A percentile compares a stretch with the other conserved stretches of the same genome.
Evolutionary conservation across 1,140 invertebrate species (phyloP).

Genomic region (Panagrolaimus sp.): DNA sequence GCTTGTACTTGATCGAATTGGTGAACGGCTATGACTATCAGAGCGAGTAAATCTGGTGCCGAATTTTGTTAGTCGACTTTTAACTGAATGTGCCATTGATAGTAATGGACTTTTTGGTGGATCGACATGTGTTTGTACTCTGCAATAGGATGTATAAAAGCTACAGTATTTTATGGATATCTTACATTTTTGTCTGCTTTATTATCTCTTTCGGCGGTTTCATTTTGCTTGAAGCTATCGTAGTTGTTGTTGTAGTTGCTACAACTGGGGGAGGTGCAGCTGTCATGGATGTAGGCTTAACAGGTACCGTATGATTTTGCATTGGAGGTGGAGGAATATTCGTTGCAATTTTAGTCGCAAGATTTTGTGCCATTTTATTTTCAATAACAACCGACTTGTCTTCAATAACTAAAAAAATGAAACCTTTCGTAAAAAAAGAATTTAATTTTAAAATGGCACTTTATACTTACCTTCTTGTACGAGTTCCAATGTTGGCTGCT

Average conservation of each 20-base stretch:
- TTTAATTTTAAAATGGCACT: too few relatives aligned
- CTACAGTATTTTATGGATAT: not conserved
- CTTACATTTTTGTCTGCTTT: slow-evolving; percentile 21
- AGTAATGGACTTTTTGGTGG: slow-evolving; percentile 41
- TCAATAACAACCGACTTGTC: slow-evolving; percentile 29
- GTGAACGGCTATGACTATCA: slow-evolving; percentile 24
- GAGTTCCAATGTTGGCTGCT: slow-evolving; percentile 1
- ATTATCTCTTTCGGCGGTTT: slow-evolving; percentile 12
- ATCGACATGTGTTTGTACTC: not conserved
- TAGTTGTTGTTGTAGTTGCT: not conserved
- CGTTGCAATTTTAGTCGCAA: not conserved
- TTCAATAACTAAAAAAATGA: not conserved
- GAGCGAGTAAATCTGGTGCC: slow-evolving; percentile 26
- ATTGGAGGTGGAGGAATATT: not conserved
- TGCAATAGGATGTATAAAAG: slow-evolving; percentile 5
- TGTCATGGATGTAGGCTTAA: not conserved
- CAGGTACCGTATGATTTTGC: not conserved
- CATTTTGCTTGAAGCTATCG: slow-evolving; percentile 11
- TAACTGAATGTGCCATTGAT: slow-evolving; percentile 45
- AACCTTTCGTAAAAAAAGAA: not conserved
- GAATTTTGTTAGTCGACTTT: slow-evolving; percentile 29
- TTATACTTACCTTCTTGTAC: slow-evolving; percentile 13
- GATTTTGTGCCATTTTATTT: slow-evolving; percentile 28
- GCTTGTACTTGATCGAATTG: slow-evolving; percentile 26
- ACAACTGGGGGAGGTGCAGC: not conserved